Base-by-base conservation (phyloP, 30 jellyfish, hydroid and myxozoan species). In the Aurelia sp. region DNA sequence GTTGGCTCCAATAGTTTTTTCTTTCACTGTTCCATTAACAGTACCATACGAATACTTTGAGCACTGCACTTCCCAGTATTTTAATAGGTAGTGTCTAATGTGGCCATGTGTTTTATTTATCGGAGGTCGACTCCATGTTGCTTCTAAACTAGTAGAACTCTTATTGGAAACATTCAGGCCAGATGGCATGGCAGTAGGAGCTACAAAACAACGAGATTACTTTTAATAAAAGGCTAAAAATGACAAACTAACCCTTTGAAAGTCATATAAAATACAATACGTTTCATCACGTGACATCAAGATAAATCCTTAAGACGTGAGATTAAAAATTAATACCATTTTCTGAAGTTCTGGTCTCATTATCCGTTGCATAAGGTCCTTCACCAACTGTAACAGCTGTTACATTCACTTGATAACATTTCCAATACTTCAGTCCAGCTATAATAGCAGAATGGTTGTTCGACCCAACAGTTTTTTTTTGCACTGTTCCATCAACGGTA, bases 331-430 rank as follows among this genome's bases (percentile, higher is more conserved):
- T 7, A 44, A 5, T 53, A 76, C 87, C 87, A 33, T 76, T 57
- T 59, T 76, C 87, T 12, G 33, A 11, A 13, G 86, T 75, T 33
- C 86, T 75, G 6, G 47, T 35, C 35, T 53, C 15, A 13, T 3
- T 12, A 13, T 19, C 63, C 8, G 31, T 19, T 15, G 76, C 47
- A 37, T 11, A 75, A 8, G 58, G 58, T 8, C 86, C 86, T 11
- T 9, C 76, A 27, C 76, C 75, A 52, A 75, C 75, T 0, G 86
- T 75, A 13, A 37, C 76, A 31, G 86, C 62, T 35, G 75, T 35
- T 1, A 75, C 40, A 13, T 60, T 35, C 63, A 75, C 40, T 11
- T 58, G 50, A 59, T 75, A 75, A 30, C 86, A 75, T 19, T 66
- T 21, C 84, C 84, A 72, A 30, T 3, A 72, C 13, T 7, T 16